Base-by-base conservation (phyloP, 2,113 vertebrate species). In the Oryzias melastigma region DNA sequence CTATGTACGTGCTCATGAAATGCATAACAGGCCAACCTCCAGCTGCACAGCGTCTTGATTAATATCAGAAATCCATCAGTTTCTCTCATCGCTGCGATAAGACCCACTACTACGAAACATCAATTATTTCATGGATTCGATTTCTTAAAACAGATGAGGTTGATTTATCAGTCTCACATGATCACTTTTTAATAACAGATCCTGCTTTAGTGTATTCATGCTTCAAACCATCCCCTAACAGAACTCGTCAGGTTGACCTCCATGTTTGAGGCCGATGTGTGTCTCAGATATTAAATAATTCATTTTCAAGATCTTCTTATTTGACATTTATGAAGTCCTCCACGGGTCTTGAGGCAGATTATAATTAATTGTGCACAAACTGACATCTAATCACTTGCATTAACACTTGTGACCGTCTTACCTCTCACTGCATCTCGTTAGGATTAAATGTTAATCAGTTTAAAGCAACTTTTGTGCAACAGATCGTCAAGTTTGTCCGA, bases 131-230 rank as follows among this genome's bases (percentile, higher is more conserved):
- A 62, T 56, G 35, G 56, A 63, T 43, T 40, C 10, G 41, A 48
- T 73, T 78, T 73, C 49, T 27, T 61, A 75, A 71, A 56, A 74
- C 59, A 52, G 17, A 68, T 48, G 19, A n/a, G 25, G 67, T 41
- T 62, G 16, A 65, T 75, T 68, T 41, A 54, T 55, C 48, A 59
- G 48, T 35, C 40, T 73, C 57, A 59, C 7, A 52, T 43, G 7
- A 65, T 59, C 47, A 51, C 75, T 64, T 71, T 62, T 42, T 5
- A 58, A 52, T 60, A 14, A 51, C 57, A 20, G 61, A 52, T 58
- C 25, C 1, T 47, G 61, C 69, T 63, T 59, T 49, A 25, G 41
- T 35, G 12, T 49, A 7, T 45, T 44, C 25, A 17, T 46, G 14
- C 48, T 52, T 58, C 53, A 10, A 15, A 62, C 19, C 14, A 46